Evolutionary conservation across 2,797 vertebrate species (phyloP).

Genomic region (Fistularia commersonii): DNA sequence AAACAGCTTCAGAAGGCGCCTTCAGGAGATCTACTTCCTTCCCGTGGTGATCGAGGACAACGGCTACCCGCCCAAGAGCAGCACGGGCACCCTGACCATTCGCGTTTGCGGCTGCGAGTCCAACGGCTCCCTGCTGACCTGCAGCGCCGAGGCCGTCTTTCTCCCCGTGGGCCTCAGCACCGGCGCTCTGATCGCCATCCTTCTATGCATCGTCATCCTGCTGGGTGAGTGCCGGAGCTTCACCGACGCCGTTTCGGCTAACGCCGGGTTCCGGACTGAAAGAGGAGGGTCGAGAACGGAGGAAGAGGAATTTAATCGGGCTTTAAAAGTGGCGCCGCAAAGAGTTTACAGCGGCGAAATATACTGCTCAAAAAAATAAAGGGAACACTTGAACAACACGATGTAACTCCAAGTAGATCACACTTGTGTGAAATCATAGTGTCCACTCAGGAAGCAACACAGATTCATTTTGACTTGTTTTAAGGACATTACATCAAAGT

Average conservation of each 20-base stretch:
- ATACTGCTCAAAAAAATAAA: too few species aligned
- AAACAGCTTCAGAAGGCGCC: slow-evolving; percentile 85
- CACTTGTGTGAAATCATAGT: too few species aligned
- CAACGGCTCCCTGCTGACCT: slow-evolving; percentile 89
- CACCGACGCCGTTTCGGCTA: too few species aligned
- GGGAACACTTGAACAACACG: too few species aligned
- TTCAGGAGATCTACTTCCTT: slow-evolving; percentile 88
- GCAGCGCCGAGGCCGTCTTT: slow-evolving; percentile 93
- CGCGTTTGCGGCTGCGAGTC: slow-evolving; percentile 91
- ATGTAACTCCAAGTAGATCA: too few species aligned
- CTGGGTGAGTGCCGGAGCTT: slow-evolving; percentile 78
- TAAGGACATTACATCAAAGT: too few species aligned
- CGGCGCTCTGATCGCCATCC: slow-evolving; percentile 92
- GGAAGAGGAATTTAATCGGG: not conserved
- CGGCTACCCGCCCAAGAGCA: slow-evolving; percentile 91
- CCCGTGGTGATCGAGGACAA: slow-evolving; percentile 91
- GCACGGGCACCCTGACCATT: slow-evolving; percentile 93
- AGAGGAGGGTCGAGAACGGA: too few species aligned
- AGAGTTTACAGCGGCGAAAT: too few species aligned
- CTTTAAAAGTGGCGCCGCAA: too few species aligned
- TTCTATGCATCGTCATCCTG: slow-evolving; percentile 92
- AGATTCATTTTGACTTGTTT: too few species aligned
- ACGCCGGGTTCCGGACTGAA: too few species aligned
- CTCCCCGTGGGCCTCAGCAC: slow-evolving; percentile 96
- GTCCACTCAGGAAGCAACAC: too few species aligned